phyloP scores from a whole-genome alignment of 35 echinoderm and acorn worm genomes.

The Ptychodera flava region DNA sequence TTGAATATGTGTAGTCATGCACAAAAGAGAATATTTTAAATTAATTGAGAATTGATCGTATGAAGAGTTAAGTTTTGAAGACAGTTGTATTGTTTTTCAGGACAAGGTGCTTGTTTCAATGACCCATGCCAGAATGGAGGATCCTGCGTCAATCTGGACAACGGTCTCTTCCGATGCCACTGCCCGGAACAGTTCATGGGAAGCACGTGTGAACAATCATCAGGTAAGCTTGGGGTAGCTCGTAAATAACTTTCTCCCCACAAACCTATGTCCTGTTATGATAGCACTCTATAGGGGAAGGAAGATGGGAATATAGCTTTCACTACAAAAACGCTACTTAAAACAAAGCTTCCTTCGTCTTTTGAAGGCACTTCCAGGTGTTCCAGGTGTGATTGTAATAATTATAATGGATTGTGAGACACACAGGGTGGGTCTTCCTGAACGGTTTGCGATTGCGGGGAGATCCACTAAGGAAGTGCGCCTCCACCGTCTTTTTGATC shows the following conservation, averaged over 20 bases:
- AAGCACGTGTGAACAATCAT: not conserved
- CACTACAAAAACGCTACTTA: no score
- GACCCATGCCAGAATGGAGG: slow-evolving; percentile 31
- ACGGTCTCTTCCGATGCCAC: slow-evolving; percentile 37
- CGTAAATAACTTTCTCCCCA: not conserved
- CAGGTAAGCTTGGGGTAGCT: no score
- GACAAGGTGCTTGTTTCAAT: slow-evolving; percentile 14
- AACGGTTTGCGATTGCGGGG: not conserved
- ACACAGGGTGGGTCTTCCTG: not conserved
- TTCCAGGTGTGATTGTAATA: not conserved
- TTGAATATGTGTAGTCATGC: not conserved
- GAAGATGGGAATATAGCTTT: not conserved
- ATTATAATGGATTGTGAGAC: not conserved
- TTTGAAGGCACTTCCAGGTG: not conserved
- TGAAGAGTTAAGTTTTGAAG: not conserved
- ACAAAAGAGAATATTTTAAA: not conserved
- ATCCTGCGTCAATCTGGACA: slow-evolving; percentile 14
- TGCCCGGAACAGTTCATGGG: slow-evolving; percentile 23
- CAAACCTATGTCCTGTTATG: not conserved
- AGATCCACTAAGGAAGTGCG: not conserved
- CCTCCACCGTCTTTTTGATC: not conserved
- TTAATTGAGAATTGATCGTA: no score
- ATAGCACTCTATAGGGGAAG: not conserved
- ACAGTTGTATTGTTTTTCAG: not conserved
- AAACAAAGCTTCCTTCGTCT: not conserved